Evolutionary conservation across 2,797 vertebrate species (phyloP), one percentile per base, ranked within the genome.

Genomic region (Monodelphis domestica): DNA sequence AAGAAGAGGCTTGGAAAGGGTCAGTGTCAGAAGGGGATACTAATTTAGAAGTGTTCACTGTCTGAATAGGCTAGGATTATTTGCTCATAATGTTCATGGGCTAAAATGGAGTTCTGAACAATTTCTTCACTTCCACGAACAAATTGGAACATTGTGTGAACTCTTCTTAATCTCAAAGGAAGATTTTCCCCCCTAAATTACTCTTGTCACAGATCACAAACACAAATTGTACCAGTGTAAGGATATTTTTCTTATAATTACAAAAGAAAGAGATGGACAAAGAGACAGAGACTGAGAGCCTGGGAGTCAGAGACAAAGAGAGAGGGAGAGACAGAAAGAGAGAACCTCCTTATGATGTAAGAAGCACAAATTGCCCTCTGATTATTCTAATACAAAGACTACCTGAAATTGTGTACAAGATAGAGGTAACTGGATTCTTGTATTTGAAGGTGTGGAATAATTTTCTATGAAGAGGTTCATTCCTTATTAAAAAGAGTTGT

Each of bases 401-500:
- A 26, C 9, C 38, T 78, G 70, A 78, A 78, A 78, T 45, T 26
- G 6, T 26, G 2, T 45, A 50, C 7, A 84, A 84, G 38, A 84
- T 21, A 84, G 84, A 9, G 38, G 21, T 84, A 84, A 45, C 7
- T 45, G 38, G 9, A 0, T 70, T 28, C 38, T 50, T 84, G 21
- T 26, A 84, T 26, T 21, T 26, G 50, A 7, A 45, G 3, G 10
- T 50, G 50, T 45, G 45, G n/a, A 45, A 50, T 84, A 45, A 0
- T 84, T 50, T 84, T 84, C 24, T 45, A 78, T 26, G 38, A 26
- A 45, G 21, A 45, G 2, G 9, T 78, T 12, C 51, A 53, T 26
- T 88, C 50, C 89, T 94, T 97, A 96, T 87, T 96, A 88, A 97
- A n/a, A 96, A 97, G 94, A 97, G 93, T 95, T 90, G 95, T 92